Evolutionary conservation across 1,140 invertebrate species (phyloP), one percentile per base, ranked within the genome.

Genomic region (Danaus melanippus): DNA sequence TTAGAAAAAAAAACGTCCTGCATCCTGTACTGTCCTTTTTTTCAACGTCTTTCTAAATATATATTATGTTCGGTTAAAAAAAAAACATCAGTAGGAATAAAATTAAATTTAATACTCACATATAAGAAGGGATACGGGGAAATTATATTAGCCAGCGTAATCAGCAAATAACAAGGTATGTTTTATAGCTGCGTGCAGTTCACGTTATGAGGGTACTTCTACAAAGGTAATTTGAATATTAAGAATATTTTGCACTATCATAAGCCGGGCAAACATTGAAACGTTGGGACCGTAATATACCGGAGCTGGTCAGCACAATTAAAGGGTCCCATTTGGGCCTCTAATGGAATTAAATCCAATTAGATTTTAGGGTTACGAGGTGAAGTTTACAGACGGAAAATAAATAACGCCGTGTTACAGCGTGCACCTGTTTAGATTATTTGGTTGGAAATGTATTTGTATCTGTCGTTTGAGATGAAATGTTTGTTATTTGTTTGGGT

Each of bases 301-400:
- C 76, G 68, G 71, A 66, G 65, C 67, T 73, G 79, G 80, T 83
- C 78, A 81, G 80, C 78, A 82, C 78, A 82, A 84, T 84, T 86
- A 76, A 81, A 73, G 75, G 75, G 69, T 58, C 74, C 74, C 76
- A 78, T 80, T 84, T 75, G 74, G 76, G 76, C 76, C 76, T 77
- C 72, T 84, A 86, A 86, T 86, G 81, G 81, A 83, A 86, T 84
- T 83, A 82, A 81, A 86, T 83, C 79, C 81, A 84, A 84, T 84
- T 82, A 84, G 76, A 81, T 82, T 82, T 82, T 77, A 82, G 76
- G 81, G 79, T 80, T 81, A 79, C 77, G 74, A 79, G 77, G 77
- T 82, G 74, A 80, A 86, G 78, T 82, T 84, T 82, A 72, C 72
- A 76, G 66, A 74, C 74, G 70, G 72, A 71, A 76, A 79, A 82